Evolutionary conservation across 2,888 invertebrate species (phyloP).

Genomic region (Drosophila phalerata): DNA sequence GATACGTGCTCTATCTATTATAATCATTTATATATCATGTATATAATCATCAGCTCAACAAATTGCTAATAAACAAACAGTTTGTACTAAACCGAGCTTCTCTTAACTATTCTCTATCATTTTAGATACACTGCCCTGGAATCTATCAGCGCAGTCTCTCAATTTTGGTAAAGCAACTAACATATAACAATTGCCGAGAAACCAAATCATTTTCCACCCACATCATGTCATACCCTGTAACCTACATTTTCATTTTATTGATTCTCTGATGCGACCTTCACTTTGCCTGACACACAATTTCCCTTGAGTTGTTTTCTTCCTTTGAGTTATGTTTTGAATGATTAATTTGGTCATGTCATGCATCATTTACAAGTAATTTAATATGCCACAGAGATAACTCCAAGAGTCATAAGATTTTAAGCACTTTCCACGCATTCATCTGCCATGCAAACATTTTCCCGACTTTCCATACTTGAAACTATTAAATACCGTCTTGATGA

Average conservation of each 20-base stretch:
- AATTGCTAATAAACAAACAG: constrained; percentile 29
- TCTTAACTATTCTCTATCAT: constrained; percentile 69
- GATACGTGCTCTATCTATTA: background rate
- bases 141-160: constrained; percentile 69
- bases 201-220: constrained; percentile 8
- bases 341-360: constrained; percentile 52
- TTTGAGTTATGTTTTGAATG: constrained; percentile 10
- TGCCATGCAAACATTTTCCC: constrained; percentile 25
- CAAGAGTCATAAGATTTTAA: constrained; percentile 33
- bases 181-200: constrained; percentile 22
- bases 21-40: constrained; percentile 4
- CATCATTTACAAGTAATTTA: constrained; percentile 48
- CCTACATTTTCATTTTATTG: constrained; percentile 52
- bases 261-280: constrained; percentile 65
- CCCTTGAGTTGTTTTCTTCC: constrained; percentile 7
- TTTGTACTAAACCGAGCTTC: constrained; percentile 52
- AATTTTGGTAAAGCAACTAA: constrained; percentile 63
- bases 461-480: constrained; percentile 49
- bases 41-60: constrained; percentile 25
- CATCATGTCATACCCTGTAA: constrained; percentile 11
- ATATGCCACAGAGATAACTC: constrained; percentile 34
- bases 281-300: constrained; percentile 1
- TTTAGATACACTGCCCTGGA: constrained; percentile 80
- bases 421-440: constrained; percentile 52
- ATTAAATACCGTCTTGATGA: constrained; percentile 6